Percentiles rank a stretch among this genome's conserved stretches.
Conservation (phyloP, 1,140 invertebrate genomes). For the Coenobita brevimanus region DNA sequence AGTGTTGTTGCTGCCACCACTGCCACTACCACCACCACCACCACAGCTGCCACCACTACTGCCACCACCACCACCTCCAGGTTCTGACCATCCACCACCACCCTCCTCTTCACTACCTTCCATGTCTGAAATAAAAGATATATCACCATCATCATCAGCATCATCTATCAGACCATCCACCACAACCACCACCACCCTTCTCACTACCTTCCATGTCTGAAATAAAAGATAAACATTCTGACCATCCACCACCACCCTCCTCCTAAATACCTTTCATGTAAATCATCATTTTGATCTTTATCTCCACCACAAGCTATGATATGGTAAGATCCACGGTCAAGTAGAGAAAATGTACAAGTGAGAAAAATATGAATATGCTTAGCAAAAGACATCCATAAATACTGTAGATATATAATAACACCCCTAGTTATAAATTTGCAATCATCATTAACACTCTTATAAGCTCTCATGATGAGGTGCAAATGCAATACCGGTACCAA, state of each 20-base stretch:
- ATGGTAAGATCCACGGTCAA: too few species aligned
- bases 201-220: conserved; percentile 59
- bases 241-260: conserved; percentile 52
- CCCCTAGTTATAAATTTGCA: too few species aligned
- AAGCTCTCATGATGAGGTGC: too few species aligned
- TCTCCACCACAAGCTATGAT: too few species aligned
- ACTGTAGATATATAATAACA: too few species aligned
- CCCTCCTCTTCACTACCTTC: conserved; percentile 60
- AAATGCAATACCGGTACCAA: too few species aligned
- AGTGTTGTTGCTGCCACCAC: conserved; percentile 66
- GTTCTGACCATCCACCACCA: conserved; percentile 48
- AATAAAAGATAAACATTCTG: not conserved
- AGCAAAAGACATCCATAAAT: too few species aligned
- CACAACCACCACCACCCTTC: conserved; percentile 48
- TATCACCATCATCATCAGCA: not conserved
- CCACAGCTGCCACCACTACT: conserved; percentile 38
- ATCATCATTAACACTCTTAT: too few species aligned
- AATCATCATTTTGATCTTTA: too few species aligned
- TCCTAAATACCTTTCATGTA: conserved; percentile 58
- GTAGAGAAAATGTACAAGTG: too few species aligned
- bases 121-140: conserved; percentile 21
- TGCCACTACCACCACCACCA: conserved; percentile 42
- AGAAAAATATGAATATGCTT: too few species aligned
- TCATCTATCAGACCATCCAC: conserved; percentile 34
- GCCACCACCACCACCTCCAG: conserved; percentile 4